Conservation (phyloP, 1,140 invertebrate species). For the Globodera rostochiensis region DNA sequence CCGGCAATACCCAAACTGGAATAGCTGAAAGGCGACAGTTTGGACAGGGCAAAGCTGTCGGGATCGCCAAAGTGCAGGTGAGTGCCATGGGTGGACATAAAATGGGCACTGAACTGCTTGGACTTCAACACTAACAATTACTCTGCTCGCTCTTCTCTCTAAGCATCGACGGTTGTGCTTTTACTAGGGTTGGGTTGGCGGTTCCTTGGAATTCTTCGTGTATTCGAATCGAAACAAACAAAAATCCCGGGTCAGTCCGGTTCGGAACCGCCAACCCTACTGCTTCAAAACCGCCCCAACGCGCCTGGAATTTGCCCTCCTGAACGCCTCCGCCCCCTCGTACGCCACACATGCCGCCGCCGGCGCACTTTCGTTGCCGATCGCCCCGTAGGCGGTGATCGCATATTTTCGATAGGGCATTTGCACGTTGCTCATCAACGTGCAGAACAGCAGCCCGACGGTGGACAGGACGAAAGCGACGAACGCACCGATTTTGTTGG, state of each 20-base stretch:
- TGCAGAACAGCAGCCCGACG: slow-evolving; percentile 30
- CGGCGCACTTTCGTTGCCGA: not conserved
- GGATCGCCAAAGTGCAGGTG: slow-evolving; percentile 41
- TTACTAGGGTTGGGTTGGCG: too few species aligned
- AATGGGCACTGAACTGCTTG: not conserved
- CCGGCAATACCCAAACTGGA: slow-evolving; percentile 25
- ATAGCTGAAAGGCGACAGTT: slow-evolving; percentile 46
- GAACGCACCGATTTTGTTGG: slow-evolving; percentile 50
- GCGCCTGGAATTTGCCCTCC: slow-evolving; percentile 1
- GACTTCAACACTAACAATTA: not conserved
- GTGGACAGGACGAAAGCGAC: slow-evolving; percentile 35
- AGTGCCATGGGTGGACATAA: slow-evolving; percentile 21
- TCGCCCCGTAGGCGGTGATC: slow-evolving; percentile 1
- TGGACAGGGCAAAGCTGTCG: slow-evolving; percentile 8
- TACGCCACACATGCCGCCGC: slow-evolving; percentile 25
- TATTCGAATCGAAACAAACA: too few species aligned
- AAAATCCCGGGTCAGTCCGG: too few species aligned
- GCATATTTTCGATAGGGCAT: slow-evolving; percentile 47
- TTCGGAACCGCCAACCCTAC: too few species aligned
- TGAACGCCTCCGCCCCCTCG: slow-evolving; percentile 12
- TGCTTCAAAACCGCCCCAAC: not conserved
- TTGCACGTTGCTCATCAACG: slow-evolving; percentile 39
- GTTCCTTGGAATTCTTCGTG: too few species aligned
- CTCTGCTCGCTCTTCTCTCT: not conserved
- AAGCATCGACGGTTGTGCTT: not conserved